Conservation (phyloP, 2,888 invertebrate species). For the Metellina segmentata region DNA sequence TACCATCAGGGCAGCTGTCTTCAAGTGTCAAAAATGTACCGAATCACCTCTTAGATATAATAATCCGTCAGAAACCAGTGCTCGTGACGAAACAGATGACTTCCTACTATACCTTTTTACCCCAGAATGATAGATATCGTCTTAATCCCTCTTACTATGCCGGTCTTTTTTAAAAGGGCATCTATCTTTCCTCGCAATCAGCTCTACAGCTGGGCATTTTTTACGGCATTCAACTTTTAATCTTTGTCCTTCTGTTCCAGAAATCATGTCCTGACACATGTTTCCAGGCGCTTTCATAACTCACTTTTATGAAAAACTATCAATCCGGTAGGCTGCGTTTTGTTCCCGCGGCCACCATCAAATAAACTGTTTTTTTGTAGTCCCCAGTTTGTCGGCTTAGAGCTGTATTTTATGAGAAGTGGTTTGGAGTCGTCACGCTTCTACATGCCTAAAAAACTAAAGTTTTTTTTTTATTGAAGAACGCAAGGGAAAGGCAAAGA, state of each 20-base stretch:
- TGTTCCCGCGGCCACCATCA: background rate
- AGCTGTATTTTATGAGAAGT: background rate
- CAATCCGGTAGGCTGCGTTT: background rate
- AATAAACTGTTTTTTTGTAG: background rate
- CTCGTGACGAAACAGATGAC: background rate
- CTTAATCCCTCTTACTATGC: conserved; percentile 1
- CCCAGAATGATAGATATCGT: conserved; percentile 18
- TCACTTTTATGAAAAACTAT: background rate
- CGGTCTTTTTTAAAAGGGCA: background rate
- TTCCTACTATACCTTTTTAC: background rate
- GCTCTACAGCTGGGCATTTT: background rate
- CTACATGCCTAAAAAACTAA: background rate
- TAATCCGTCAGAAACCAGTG: background rate
- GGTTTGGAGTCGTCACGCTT: background rate
- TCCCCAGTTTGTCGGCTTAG: background rate
- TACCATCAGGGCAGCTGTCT: background rate
- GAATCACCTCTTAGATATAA: background rate
- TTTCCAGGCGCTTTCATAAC: background rate
- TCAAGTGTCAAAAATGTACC: conserved; percentile 1
- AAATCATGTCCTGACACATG: conserved; percentile 18
- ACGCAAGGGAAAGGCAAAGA: background rate
- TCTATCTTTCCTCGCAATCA: conserved; percentile 4
- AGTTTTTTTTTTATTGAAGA: background rate
- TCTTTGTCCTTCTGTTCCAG: background rate
- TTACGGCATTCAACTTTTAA: conserved; percentile 16